Conservation (phyloP, 2,888 invertebrate species). For the Agrochola litura region DNA sequence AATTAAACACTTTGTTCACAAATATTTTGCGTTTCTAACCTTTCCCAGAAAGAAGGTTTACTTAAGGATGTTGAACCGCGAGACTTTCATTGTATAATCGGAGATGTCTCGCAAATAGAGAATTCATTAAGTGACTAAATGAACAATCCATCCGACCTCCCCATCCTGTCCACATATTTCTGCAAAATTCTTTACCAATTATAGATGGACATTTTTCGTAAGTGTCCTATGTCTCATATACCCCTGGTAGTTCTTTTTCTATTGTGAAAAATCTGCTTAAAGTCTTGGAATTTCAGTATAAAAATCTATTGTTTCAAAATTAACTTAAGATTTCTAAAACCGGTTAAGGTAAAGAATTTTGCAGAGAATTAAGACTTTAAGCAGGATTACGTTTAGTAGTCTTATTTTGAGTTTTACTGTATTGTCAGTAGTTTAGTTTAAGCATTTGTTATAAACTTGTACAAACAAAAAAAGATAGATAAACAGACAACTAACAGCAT, state of each 20-base stretch:
- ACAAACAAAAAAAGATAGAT: not conserved
- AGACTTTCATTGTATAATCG: constrained; percentile 88
- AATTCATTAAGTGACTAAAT: constrained; percentile 78
- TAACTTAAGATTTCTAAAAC: constrained; percentile 35
- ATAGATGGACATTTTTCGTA: constrained; percentile 80
- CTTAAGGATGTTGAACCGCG: constrained; percentile 87
- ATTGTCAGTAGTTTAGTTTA: constrained; percentile 18
- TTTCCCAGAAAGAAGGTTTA: constrained; percentile 86
- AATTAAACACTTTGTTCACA: constrained; percentile 30
- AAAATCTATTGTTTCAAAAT: constrained; percentile 52
- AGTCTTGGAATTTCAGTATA: constrained; percentile 78
- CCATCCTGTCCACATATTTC: constrained; percentile 75
- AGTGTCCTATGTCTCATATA: constrained; percentile 77
- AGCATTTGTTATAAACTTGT: not conserved
- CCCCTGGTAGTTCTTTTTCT: constrained; percentile 62
- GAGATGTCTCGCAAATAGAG: constrained; percentile 87
- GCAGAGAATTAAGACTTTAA: constrained; percentile 86
- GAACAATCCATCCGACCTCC: constrained; percentile 59
- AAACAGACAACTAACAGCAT: constrained; percentile 8
- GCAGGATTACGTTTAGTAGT: constrained; percentile 71
- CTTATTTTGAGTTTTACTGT: constrained; percentile 15
- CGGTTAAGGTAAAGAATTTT: constrained; percentile 86
- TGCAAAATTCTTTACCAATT: constrained; percentile 89
- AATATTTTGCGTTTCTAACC: constrained; percentile 64
- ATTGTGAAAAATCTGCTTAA: constrained; percentile 84